phyloP scores from a whole-genome alignment of 2,888 invertebrate species.

The Cylindroiulus punctatus region DNA sequence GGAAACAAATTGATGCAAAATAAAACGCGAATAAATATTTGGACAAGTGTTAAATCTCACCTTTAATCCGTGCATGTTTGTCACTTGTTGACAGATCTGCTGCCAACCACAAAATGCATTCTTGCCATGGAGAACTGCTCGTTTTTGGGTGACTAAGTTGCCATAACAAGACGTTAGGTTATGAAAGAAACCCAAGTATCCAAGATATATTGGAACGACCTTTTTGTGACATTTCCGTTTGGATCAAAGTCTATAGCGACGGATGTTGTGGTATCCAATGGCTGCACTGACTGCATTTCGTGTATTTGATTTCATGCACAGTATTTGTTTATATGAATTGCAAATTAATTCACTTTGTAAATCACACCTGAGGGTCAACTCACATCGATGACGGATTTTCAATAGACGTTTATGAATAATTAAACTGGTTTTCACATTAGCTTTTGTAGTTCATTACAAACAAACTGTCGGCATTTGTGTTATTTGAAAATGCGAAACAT shows the following conservation, averaged over 20 bases:
- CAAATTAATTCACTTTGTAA: neutral
- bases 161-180: neutral
- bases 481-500: neutral
- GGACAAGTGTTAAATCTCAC: neutral
- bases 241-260: neutral
- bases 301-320: neutral
- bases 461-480: neutral
- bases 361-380: neutral
- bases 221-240: neutral
- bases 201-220: neutral
- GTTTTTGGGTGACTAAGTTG: constrained; percentile 4
- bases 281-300: neutral
- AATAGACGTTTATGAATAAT: neutral
- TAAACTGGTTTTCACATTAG: neutral
- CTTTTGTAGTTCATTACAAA: neutral
- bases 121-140: neutral
- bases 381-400: neutral
- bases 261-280: neutral
- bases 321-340: neutral
- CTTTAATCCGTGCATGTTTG: neutral
- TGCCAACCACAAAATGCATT: neutral
- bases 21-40: neutral
- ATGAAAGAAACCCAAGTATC: neutral
- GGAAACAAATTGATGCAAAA: neutral
- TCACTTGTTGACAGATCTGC: neutral